Evolutionary conservation across 2,797 vertebrate species (phyloP), one percentile per base, ranked within the genome.

Genomic region (Xiphophorus birchmanni): DNA sequence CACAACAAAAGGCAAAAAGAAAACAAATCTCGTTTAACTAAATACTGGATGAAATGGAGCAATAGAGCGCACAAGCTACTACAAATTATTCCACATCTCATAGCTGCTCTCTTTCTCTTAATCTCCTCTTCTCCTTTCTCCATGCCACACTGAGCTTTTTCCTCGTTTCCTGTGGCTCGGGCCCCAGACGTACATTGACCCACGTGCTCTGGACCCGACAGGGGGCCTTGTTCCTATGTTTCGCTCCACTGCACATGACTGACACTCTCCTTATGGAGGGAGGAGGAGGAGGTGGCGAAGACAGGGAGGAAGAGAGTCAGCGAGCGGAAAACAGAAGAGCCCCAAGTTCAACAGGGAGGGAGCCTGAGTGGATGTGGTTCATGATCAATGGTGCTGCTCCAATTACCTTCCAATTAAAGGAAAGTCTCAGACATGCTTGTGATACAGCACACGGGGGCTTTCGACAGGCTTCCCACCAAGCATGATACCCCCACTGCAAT

Each of bases 331-430:
- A 83, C 80, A 63, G 86, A 88, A 83, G 79, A 85, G 83, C 71
- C 52, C 26, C 23, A 80, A 77, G 80, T 86, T 87, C 79, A 84
- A 86, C 73, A 84, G 81, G 88, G 81, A 84, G 77, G 81, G 84
- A 88, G 86, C 76, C 13, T 4, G 73, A 77, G 85, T 80, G 88
- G 92, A 90, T 88, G 90, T 91, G 91, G 94, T 91, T 94, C 93
- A 93, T 91, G 92, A 94, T 94, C 92, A 94, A 88, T 93, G 93
- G 87, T 87, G 88, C 93, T 94, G 91, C 93, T 95, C 93, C 91
- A 92, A 93, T 95, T 95, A 94, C 92, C 91, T 92, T 92, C 88
- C 92, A 94, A 96, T 95, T 94, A 95, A 93, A 93, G 88, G 77
- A 78, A 48, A 82, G 86, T 86, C 86, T 89, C 82, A 63, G 86